A percentile compares a stretch with the other conserved stretches of the same genome.
phyloP scores from a whole-genome alignment of 2,797 vertebrate genomes.

The Platyrinchus mystaceus region DNA sequence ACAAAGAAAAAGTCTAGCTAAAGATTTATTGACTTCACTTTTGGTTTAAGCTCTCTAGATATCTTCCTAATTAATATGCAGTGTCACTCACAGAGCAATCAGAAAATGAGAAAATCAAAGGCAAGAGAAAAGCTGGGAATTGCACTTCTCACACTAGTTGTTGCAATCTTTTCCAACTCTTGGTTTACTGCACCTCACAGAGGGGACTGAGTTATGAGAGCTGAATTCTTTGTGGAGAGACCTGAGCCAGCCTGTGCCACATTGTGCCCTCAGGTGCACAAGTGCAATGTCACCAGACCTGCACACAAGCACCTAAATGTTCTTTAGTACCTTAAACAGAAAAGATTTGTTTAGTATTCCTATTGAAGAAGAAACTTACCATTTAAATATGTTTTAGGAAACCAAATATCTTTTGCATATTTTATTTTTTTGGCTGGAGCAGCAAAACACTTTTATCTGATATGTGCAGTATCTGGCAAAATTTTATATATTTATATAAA shows the following conservation, averaged over 20 bases:
- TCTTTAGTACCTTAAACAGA: constrained; percentile 3
- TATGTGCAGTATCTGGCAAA: constrained; percentile 55
- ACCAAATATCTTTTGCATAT: constrained; percentile 24
- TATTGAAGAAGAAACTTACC: neutral
- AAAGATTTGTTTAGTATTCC: constrained; percentile 3
- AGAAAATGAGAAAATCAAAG: constrained; percentile 7
- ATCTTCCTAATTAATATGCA: neutral
- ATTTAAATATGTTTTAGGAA: neutral
- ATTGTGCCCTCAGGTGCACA: neutral
- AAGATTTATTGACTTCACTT: neutral
- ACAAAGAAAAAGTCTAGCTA: neutral
- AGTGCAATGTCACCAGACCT: neutral
- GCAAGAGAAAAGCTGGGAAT: neutral
- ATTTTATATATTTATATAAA: neutral
- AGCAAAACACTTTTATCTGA: constrained; percentile 38
- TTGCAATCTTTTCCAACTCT: neutral
- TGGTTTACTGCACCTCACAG: constrained; percentile 16
- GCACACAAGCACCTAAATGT: neutral
- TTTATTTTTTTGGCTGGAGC: constrained; percentile 18
- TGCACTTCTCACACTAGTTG: neutral
- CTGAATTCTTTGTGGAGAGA: neutral
- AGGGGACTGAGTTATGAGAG: neutral
- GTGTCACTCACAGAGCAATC: neutral
- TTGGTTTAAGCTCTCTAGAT: neutral
- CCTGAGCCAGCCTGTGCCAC: neutral